phyloP scores from a whole-genome alignment of 2,113 vertebrate species.

The Myotis brandtii region DNA sequence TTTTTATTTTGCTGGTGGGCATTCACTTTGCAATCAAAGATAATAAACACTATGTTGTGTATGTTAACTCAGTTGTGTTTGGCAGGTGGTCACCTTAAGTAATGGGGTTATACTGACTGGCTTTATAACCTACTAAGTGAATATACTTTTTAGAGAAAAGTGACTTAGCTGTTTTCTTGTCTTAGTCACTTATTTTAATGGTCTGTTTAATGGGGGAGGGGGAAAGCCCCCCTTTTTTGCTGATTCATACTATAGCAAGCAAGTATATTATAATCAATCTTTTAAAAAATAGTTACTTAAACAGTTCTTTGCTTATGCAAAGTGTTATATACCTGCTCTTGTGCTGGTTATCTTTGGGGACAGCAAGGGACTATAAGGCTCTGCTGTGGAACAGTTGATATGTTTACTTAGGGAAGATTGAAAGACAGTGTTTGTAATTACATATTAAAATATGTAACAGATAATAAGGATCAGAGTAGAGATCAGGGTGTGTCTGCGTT shows the following conservation, averaged over 20 bases:
- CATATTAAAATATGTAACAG: constrained; percentile 29
- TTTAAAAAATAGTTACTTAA: constrained; percentile 49
- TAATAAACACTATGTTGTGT: background rate
- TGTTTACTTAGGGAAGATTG: background rate
- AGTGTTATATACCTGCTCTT: background rate
- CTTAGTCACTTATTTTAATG: constrained; percentile 48
- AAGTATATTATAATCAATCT: constrained; percentile 36
- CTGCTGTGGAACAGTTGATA: background rate
- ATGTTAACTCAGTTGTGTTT: constrained; percentile 62
- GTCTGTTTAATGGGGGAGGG: background rate
- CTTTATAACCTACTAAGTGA: constrained; percentile 61
- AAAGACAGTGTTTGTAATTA: background rate
- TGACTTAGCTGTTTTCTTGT: constrained; percentile 65
- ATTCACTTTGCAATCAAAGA: background rate
- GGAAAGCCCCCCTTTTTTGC: background rate
- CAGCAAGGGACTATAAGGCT: background rate
- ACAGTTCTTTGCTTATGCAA: constrained; percentile 36
- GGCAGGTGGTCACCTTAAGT: constrained; percentile 55
- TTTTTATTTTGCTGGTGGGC: background rate
- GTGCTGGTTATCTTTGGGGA: background rate
- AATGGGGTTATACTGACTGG: constrained; percentile 59
- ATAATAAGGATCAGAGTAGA: background rate
- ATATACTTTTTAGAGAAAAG: constrained; percentile 66
- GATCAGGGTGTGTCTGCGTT: constrained; percentile 10
- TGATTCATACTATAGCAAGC: constrained; percentile 33